Evolutionary conservation across 2,888 invertebrate genomes (phyloP).

Genomic region (Oxyteleia sp.): DNA sequence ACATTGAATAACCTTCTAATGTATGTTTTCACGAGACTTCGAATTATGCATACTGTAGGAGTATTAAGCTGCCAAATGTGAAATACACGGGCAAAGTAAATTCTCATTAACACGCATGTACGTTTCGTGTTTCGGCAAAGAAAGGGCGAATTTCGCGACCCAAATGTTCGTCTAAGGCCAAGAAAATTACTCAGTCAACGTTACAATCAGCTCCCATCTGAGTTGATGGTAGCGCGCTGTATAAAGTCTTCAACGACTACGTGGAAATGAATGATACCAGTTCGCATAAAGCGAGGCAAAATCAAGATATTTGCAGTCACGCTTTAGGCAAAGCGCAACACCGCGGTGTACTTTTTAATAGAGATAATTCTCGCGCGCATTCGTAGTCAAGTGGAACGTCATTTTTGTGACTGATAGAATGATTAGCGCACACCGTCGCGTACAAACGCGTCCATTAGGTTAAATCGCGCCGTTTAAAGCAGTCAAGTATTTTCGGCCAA

Average conservation of each 20-base stretch:
- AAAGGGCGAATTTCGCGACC: slow-evolving; percentile 25
- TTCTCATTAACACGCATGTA: slow-evolving; percentile 30
- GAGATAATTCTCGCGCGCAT: slow-evolving; percentile 38
- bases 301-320: slow-evolving; percentile 71
- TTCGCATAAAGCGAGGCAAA: slow-evolving; percentile 49
- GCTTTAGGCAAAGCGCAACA: slow-evolving; percentile 41
- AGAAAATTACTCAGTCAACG: slow-evolving; percentile 49
- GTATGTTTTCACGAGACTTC: not conserved
- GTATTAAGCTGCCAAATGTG: slow-evolving; percentile 22
- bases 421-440: slow-evolving; percentile 25
- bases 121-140: slow-evolving; percentile 17
- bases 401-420: slow-evolving; percentile 30
- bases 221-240: slow-evolving; percentile 12
- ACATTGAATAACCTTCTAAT: slow-evolving; percentile 24
- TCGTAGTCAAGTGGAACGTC: slow-evolving; percentile 37
- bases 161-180: slow-evolving; percentile 30
- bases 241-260: slow-evolving; percentile 61
- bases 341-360: slow-evolving; percentile 35
- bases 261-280: slow-evolving; percentile 53
- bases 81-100: slow-evolving; percentile 26
- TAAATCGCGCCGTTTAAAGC: slow-evolving; percentile 13
- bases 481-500: slow-evolving; percentile 14
- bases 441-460: slow-evolving; percentile 1
- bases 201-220: slow-evolving; percentile 34
- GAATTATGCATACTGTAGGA: slow-evolving; percentile 12